phyloP scores from a whole-genome alignment of 2,797 vertebrate genomes.

The Sebastes diploproa region DNA sequence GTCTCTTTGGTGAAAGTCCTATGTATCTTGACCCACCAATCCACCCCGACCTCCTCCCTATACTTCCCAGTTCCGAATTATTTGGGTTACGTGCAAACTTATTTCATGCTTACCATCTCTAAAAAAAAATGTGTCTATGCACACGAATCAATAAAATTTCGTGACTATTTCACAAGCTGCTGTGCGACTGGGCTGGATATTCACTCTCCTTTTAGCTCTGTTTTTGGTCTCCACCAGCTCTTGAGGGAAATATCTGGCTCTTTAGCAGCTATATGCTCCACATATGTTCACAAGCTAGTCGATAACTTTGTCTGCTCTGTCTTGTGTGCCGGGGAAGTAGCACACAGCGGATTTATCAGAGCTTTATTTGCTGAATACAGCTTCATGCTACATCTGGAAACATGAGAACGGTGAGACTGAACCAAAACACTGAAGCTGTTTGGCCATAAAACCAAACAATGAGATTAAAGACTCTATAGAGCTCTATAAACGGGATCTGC shows the following conservation, averaged over 20 bases:
- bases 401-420: not conserved
- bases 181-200: no score
- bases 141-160: fast-evolving
- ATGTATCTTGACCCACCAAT: fast-evolving
- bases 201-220: not conserved
- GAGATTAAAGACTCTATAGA: not conserved
- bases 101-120: no score
- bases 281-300: not conserved
- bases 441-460: not conserved
- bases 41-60: no score
- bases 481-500: not conserved
- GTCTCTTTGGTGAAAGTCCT: no score
- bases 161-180: no score
- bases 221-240: not conserved
- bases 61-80: no score
- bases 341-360: not conserved
- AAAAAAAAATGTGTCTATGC: no score
- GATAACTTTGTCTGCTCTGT: not conserved
- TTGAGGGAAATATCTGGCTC: not conserved
- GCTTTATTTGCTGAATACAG: not conserved
- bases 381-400: not conserved
- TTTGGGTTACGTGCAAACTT: no score
- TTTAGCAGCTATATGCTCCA: not conserved
- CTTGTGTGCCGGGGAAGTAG: not conserved
- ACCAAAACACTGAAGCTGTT: not conserved